phyloP scores from a whole-genome alignment of 2,113 vertebrate species.

The Heptranchias perlo region DNA sequence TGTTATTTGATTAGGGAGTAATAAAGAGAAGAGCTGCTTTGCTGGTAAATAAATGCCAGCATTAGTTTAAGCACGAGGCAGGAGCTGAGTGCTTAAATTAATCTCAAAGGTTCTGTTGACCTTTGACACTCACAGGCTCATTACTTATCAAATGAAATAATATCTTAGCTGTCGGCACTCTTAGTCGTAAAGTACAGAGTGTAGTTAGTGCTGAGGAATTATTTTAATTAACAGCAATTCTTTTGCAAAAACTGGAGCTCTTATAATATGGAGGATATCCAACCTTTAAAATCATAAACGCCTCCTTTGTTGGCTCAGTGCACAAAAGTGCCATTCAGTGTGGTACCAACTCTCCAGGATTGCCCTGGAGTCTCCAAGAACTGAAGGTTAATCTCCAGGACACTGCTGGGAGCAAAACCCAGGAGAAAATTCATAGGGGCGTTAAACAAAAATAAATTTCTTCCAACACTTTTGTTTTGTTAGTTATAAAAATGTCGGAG shows the following conservation, averaged over 20 bases:
- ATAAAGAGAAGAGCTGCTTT: not conserved
- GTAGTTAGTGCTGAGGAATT: not conserved
- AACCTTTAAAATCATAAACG: not conserved
- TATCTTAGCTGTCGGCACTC: not conserved
- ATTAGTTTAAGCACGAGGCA: slow-evolving; percentile 1
- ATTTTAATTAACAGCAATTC: not conserved
- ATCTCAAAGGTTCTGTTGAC: not conserved
- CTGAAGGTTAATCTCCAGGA: no score
- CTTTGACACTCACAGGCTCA: not conserved
- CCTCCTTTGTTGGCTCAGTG: not conserved
- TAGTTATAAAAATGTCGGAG: no score
- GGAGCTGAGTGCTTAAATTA: not conserved
- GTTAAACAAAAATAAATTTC: no score
- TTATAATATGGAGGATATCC: not conserved
- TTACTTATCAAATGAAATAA: not conserved
- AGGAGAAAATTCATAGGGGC: no score
- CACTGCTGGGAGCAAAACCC: no score
- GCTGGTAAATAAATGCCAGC: not conserved
- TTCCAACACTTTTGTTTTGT: no score
- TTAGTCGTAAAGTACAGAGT: not conserved
- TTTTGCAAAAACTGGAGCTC: not conserved
- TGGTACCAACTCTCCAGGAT: no score
- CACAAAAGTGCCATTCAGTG: not conserved
- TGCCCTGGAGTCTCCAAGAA: no score
- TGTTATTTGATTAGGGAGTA: slow-evolving; percentile 1